A percentile compares a stretch with the other conserved stretches of the same genome.
Conservation (phyloP, 2,113 vertebrate species). For the Epinephelus moara region DNA sequence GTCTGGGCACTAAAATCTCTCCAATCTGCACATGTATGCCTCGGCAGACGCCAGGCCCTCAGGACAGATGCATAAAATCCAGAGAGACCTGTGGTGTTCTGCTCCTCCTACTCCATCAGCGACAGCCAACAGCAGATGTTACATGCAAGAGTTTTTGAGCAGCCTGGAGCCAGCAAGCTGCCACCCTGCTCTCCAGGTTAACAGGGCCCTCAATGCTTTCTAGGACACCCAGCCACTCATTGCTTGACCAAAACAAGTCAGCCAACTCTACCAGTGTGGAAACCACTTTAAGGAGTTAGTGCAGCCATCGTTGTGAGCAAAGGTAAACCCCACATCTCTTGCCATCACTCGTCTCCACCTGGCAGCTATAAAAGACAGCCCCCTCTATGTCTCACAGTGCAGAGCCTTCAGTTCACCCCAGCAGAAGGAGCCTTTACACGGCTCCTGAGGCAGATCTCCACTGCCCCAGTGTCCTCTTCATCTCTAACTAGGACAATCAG, state of each 20-base stretch:
- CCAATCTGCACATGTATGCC: conserved; percentile 33
- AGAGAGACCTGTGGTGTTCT: conserved; percentile 44
- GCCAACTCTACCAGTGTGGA: neutral
- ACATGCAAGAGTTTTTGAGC: conserved; percentile 27
- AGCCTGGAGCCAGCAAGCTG: conserved; percentile 51
- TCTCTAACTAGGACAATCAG: conserved; percentile 36
- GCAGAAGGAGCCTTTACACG: conserved; percentile 11
- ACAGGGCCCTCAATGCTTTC: conserved; percentile 21
- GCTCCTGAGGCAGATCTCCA: conserved; percentile 30
- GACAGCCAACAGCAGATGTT: conserved; percentile 60
- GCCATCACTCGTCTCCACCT: conserved; percentile 1
- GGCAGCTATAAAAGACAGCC: conserved; percentile 8
- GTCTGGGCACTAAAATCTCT: conserved; percentile 16
- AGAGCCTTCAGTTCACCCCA: conserved; percentile 3
- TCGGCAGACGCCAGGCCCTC: conserved; percentile 32
- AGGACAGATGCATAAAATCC: conserved; percentile 43
- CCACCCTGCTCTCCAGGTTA: conserved; percentile 47
- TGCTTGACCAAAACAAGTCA: neutral
- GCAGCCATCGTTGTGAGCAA: neutral
- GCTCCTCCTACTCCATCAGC: conserved; percentile 45
- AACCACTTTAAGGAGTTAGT: neutral
- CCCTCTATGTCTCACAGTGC: conserved; percentile 17
- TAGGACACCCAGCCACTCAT: conserved; percentile 8
- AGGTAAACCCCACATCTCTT: neutral
- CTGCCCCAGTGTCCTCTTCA: conserved; percentile 28